Evolutionary conservation across 2,888 invertebrate genomes (phyloP).

Genomic region (Trissolcus japonicus): DNA sequence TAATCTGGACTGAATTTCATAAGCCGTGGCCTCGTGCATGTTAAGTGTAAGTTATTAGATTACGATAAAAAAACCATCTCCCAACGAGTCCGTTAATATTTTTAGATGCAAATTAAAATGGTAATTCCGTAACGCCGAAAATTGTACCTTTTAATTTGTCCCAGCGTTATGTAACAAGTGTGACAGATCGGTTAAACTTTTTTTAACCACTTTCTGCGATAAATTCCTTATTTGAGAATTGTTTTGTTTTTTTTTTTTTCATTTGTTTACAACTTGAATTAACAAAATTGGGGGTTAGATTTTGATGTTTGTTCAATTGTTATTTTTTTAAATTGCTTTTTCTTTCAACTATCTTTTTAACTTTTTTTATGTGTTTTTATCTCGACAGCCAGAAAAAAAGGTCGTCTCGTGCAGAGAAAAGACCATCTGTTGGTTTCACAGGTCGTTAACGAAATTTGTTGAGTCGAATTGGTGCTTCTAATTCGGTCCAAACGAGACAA

Average conservation of each 20-base stretch:
- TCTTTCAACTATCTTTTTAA: too few species aligned
- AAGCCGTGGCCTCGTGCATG: conserved; percentile 13
- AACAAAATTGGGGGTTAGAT: too few species aligned
- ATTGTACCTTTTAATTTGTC: conserved; percentile 20
- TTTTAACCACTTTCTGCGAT: not conserved
- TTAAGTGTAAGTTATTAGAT: conserved; percentile 32
- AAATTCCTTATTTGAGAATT: too few species aligned
- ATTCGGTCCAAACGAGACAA: not conserved
- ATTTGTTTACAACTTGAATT: too few species aligned
- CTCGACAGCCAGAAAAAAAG: too few species aligned
- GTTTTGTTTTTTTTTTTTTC: too few species aligned
- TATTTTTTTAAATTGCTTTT: not conserved
- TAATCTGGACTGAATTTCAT: conserved; percentile 22
- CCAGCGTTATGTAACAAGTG: not conserved
- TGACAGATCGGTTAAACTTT: not conserved
- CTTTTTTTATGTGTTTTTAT: too few species aligned
- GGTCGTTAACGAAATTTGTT: too few species aligned
- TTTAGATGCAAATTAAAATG: conserved; percentile 33
- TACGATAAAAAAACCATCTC: conserved; percentile 28
- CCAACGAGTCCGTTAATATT: conserved; percentile 18
- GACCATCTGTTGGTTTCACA: too few species aligned
- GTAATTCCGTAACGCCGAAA: conserved; percentile 14
- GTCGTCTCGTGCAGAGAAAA: too few species aligned
- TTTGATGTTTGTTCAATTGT: not conserved
- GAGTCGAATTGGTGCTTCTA: too few species aligned